Conservation (phyloP, 2,888 invertebrate species). For the Drosophila acutilabella region DNA sequence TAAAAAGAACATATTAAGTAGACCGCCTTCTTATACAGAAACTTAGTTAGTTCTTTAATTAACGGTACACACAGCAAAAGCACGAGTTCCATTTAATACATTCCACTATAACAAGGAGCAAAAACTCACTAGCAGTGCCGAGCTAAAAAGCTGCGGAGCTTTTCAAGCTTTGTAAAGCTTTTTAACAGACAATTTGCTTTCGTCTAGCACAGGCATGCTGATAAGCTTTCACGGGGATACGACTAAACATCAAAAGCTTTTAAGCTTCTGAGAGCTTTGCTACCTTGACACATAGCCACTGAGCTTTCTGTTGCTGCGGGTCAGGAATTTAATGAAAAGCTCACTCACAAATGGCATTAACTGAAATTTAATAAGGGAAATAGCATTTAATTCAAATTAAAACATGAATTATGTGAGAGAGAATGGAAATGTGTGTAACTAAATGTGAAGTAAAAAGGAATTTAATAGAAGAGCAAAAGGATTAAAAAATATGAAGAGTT, state of each 20-base stretch:
- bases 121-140: background rate
- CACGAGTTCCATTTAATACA: too few species aligned
- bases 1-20: too few species aligned
- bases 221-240: background rate
- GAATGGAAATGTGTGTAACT: background rate
- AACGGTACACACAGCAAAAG: too few species aligned
- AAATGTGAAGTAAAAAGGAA: background rate
- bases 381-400: constrained; percentile 1
- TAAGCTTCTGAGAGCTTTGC: background rate
- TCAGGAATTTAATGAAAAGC: constrained; percentile 21
- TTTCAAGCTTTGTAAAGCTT: background rate
- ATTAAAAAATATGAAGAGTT: background rate
- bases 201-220: background rate
- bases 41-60: too few species aligned
- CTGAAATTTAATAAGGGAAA: constrained; percentile 4
- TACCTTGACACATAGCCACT: constrained; percentile 3
- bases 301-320: constrained; percentile 13
- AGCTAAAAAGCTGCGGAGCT: constrained; percentile 4
- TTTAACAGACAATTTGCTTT: background rate
- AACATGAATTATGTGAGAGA: background rate
- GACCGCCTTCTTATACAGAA: too few species aligned
- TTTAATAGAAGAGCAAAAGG: background rate
- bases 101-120: background rate
- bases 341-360: constrained; percentile 11
- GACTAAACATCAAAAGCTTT: too few species aligned